Evolutionary conservation across 2,797 vertebrate species (phyloP).

Genomic region (Coluber constrictor): DNA sequence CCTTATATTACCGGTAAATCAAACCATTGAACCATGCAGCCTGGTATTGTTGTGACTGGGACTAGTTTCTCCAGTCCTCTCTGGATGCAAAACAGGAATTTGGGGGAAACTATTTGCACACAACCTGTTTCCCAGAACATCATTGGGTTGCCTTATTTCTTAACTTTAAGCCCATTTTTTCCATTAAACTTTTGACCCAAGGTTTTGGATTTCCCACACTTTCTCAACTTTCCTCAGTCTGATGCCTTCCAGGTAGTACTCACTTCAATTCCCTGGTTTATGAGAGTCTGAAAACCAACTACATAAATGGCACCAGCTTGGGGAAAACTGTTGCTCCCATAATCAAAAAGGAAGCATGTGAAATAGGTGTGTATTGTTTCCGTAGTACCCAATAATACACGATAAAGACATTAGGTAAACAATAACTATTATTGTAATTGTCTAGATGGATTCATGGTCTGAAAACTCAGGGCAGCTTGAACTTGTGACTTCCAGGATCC

Average conservation of each 20-base stretch:
- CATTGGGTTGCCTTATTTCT: background rate
- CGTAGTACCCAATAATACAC: background rate
- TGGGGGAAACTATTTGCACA: background rate
- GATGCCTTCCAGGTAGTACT: background rate
- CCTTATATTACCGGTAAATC: background rate
- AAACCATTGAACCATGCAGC: background rate
- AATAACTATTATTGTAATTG: background rate
- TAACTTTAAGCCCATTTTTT: background rate
- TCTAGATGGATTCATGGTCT: background rate
- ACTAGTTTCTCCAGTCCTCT: background rate
- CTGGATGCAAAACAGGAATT: background rate
- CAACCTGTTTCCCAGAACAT: background rate
- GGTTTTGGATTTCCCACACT: background rate
- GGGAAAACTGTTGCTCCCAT: background rate
- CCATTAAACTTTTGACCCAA: background rate
- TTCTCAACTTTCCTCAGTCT: background rate
- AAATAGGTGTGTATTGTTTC: background rate
- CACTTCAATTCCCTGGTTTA: background rate
- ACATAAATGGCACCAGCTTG: background rate
- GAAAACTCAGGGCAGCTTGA: background rate
- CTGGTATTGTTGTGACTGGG: background rate
- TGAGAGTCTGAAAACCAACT: background rate
- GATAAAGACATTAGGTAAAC: background rate
- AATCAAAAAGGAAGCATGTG: background rate
- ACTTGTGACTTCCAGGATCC: too few relatives aligned